These are phyloP conservation scores for Setophaga petechia DNA, from an alignment of 2,113 vertebrate genomes.

Conservation along the genomic window DNA sequence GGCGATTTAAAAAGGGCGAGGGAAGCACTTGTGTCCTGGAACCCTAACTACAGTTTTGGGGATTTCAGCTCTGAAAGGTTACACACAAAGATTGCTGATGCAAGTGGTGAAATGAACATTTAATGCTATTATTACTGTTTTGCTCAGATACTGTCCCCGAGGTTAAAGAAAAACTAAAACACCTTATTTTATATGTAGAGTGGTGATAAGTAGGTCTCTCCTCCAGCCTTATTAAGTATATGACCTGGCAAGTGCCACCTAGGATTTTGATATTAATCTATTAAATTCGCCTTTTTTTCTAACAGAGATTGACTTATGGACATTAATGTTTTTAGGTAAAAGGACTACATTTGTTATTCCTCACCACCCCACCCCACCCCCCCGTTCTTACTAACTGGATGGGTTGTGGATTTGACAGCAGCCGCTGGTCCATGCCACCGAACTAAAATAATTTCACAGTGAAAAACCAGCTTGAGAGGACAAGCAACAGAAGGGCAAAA, in stretches of 20 bases:
- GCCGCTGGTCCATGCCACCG: conserved; percentile 65
- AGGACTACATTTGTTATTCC: conserved; percentile 12
- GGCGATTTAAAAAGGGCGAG: not conserved
- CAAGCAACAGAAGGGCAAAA: conserved; percentile 67
- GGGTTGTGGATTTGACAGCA: conserved; percentile 64
- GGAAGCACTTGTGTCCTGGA: not conserved
- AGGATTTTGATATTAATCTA: conserved; percentile 34
- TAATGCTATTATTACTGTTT: not conserved
- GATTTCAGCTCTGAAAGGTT: not conserved
- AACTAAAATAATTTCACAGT: conserved; percentile 65
- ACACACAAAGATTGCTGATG: not conserved
- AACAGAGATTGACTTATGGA: not conserved
- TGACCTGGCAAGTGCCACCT: conserved; percentile 48
- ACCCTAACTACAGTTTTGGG: not conserved
- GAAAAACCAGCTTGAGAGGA: conserved; percentile 59
- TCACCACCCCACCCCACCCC: not conserved
- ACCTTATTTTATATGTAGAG: not conserved
- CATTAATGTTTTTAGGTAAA: conserved; percentile 49
- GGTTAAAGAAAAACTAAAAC: conserved; percentile 9
- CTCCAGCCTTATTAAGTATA: conserved; percentile 18
- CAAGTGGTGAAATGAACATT: not conserved
- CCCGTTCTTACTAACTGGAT: conserved; percentile 31
- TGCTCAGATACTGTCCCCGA: not conserved
- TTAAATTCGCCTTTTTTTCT: not conserved
- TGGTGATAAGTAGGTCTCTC: not conserved